Base-by-base conservation (phyloP, 2,113 vertebrate genomes). In the Stigmatopora argus region DNA sequence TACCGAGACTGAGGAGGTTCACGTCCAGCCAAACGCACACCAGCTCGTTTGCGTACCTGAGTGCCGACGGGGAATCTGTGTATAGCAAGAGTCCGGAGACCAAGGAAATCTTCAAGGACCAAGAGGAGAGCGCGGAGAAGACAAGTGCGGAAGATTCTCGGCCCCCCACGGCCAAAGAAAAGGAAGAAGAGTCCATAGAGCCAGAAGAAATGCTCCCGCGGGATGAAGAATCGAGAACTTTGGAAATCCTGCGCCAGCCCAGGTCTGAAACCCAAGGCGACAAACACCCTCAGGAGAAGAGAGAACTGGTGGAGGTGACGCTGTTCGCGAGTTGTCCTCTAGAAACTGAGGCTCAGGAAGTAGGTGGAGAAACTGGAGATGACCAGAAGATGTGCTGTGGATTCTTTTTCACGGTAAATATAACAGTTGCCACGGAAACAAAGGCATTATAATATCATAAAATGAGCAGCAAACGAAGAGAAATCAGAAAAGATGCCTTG, bases 351-450 rank as follows among this genome's bases (percentile, higher is more conserved):
- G 79, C 74, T 3, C 61, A 89, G 56, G 77, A 90, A 65, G 87
- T 86, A 64, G 88, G 85, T 53, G 89, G 79, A 2, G 92, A 91
- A 92, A 60, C 87, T 1, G 90, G 90, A 34, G 92, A 94, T 11
- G 94, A 96, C 56, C 95, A 97, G 80, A 98, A 98, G 90, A 92
- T 97, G 74, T 98, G 96, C 88, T 98, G 96, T 88, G 97, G 97
- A 57, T 99, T 99, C 91, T 99, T 99, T 70, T 99, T 96, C 77
- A 96, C 94, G 93, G 97, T 98, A 85, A 74, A 56, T 7, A 35
- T 21, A 0, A 65, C 1, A 31, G 3, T 31, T 31, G 26, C 26
- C 26, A 31, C 3, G 26, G 26, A 31, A 31, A 31, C 26, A 31
- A 31, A 31, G 26, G 26, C 26, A 31, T 31, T n/a, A n/a, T n/a